Conservation (phyloP, 92 coral and sea anemone genomes). For the Actinernus sp. region DNA sequence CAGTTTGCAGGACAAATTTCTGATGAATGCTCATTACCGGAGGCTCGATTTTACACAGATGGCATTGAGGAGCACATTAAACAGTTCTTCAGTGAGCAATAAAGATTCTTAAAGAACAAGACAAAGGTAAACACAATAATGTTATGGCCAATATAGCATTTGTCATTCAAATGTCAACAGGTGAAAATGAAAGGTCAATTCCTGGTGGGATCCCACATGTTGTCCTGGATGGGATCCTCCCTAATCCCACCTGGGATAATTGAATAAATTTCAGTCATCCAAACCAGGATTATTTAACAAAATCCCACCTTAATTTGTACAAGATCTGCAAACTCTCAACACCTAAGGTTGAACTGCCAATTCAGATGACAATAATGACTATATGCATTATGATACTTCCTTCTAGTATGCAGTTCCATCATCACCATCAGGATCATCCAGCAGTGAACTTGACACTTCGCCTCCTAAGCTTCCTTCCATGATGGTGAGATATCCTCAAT, state of each 20-base stretch:
- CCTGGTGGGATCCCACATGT: too few species aligned
- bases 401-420: not conserved
- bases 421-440: not conserved
- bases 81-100: conserved; percentile 25
- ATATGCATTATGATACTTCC: not conserved
- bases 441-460: not conserved
- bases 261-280: too few species aligned
- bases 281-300: too few species aligned
- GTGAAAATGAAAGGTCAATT: too few species aligned
- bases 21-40: conserved; percentile 19
- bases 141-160: too few species aligned
- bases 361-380: not conserved
- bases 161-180: too few species aligned
- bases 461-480: not conserved
- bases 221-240: too few species aligned
- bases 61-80: conserved; percentile 21
- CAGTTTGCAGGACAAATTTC: conserved; percentile 10
- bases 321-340: not conserved
- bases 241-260: too few species aligned
- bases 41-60: conserved; percentile 12
- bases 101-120: conserved; percentile 8
- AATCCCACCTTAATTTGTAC: too few species aligned
- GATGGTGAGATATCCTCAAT: not conserved
- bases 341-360: not conserved
- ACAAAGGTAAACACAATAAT: too few species aligned